Conservation (phyloP, 2,888 invertebrate species). For the Listrodromus nycthemerus region DNA sequence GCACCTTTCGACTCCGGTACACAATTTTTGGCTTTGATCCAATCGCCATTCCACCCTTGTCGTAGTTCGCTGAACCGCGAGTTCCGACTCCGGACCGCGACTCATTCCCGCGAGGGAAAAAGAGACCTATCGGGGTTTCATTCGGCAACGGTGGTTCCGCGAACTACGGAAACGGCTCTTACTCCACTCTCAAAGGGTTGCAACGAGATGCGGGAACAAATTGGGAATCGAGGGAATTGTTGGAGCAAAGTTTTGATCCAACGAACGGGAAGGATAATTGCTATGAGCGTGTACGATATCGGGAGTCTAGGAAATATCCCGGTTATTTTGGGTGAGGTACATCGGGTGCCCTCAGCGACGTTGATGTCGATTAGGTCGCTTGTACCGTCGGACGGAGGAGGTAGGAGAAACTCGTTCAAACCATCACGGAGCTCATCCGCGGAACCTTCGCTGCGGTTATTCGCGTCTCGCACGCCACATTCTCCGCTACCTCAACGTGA, state of each 20-base stretch:
- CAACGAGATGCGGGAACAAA: conserved; percentile 16
- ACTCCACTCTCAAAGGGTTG: conserved; percentile 1
- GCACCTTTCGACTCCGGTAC: conserved; percentile 30
- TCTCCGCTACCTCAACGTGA: background rate
- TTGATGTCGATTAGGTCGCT: background rate
- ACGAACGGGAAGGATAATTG: background rate
- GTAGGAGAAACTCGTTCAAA: background rate
- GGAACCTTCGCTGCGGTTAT: background rate
- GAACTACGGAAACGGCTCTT: background rate
- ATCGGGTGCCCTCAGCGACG: background rate
- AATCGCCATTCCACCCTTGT: conserved; percentile 38
- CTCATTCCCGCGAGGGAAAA: background rate
- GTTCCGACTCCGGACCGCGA: conserved; percentile 18
- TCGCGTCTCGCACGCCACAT: background rate
- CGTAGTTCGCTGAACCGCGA: conserved; percentile 14
- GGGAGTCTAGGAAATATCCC: conserved; percentile 24
- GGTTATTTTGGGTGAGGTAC: conserved; percentile 40
- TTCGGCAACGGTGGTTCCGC: conserved; percentile 8
- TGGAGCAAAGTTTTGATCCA: conserved; percentile 27
- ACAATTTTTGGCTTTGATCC: conserved; percentile 55
- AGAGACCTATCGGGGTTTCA: conserved; percentile 16
- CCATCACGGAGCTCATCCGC: background rate
- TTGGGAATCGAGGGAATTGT: conserved; percentile 34
- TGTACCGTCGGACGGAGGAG: background rate
- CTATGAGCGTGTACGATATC: conserved; percentile 20